These are phyloP conservation scores for Hylyphantes graminicola DNA, from an alignment of 1,140 invertebrate species.

Conservation along the genomic window DNA sequence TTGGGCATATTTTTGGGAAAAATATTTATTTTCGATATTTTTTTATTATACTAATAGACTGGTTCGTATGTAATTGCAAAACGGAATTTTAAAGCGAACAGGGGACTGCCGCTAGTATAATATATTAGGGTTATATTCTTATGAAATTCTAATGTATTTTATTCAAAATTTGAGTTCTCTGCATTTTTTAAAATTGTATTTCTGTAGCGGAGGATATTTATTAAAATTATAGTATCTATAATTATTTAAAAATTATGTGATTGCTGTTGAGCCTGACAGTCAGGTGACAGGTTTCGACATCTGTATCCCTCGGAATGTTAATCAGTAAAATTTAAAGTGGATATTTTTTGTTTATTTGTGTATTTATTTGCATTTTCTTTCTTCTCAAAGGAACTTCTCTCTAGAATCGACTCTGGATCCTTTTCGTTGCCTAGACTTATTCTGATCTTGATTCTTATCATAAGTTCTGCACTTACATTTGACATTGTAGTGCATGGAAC, in stretches of 20 bases:
- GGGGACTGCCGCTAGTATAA: too few species aligned
- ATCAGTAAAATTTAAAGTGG: background rate
- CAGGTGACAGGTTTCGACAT: background rate
- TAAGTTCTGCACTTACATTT: slow-evolving; percentile 9
- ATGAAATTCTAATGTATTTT: too few species aligned
- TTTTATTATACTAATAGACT: too few species aligned
- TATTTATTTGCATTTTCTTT: slow-evolving; percentile 3
- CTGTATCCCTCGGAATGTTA: background rate
- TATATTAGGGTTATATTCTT: too few species aligned
- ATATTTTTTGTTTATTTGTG: background rate
- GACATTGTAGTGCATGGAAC: slow-evolving; percentile 42
- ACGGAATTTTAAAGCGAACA: too few species aligned
- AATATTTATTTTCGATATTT: too few species aligned
- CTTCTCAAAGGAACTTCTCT: slow-evolving; percentile 51
- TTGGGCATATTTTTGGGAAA: too few species aligned
- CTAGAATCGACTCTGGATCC: slow-evolving; percentile 31
- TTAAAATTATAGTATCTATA: background rate
- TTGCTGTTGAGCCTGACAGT: background rate
- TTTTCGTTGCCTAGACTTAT: slow-evolving; percentile 53
- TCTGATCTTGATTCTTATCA: slow-evolving; percentile 18
- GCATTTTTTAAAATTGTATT: too few species aligned
- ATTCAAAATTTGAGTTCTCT: too few species aligned
- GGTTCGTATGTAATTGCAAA: too few species aligned
- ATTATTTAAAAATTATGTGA: background rate
- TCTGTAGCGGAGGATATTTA: background rate